Percentiles rank a stretch among this genome's conserved stretches.
phyloP scores from a whole-genome alignment of 1,140 invertebrate genomes.

The Drosophila micromelanica region DNA sequence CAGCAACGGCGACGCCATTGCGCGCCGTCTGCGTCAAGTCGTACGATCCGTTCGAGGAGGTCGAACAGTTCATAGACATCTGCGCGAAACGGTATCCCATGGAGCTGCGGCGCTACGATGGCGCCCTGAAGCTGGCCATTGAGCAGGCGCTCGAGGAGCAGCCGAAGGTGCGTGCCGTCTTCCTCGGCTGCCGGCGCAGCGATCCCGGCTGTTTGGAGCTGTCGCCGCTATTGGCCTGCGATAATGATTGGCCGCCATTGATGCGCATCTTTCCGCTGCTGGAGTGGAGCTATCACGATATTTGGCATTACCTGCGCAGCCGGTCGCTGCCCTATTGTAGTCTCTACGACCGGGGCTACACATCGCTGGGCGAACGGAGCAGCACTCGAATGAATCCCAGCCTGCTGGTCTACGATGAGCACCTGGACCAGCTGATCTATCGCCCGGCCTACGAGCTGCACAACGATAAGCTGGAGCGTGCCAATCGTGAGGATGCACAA shows the following conservation, averaged over 20 bases:
- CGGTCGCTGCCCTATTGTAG: slow-evolving; percentile 93
- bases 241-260: slow-evolving; percentile 93
- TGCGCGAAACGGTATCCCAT: slow-evolving; percentile 90
- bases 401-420: slow-evolving; percentile 85
- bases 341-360: slow-evolving; percentile 95
- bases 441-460: slow-evolving; percentile 91
- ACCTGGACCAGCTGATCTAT: slow-evolving; percentile 84
- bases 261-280: slow-evolving; percentile 94
- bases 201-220: slow-evolving; percentile 88
- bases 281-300: slow-evolving; percentile 94
- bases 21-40: slow-evolving; percentile 90
- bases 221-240: slow-evolving; percentile 87
- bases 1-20: slow-evolving; percentile 66
- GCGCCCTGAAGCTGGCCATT: slow-evolving; percentile 90
- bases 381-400: slow-evolving; percentile 92
- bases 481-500: slow-evolving; percentile 34
- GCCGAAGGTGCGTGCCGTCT: slow-evolving; percentile 90
- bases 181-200: slow-evolving; percentile 94
- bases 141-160: slow-evolving; percentile 86
- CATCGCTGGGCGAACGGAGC: slow-evolving; percentile 91
- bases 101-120: slow-evolving; percentile 88
- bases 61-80: slow-evolving; percentile 92
- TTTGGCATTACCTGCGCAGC: slow-evolving; percentile 93
- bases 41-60: slow-evolving; percentile 92
- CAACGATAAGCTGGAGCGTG: slow-evolving; percentile 84